Base-by-base conservation (phyloP, 1,140 invertebrate genomes). In the Melipona quadrifasciata region DNA sequence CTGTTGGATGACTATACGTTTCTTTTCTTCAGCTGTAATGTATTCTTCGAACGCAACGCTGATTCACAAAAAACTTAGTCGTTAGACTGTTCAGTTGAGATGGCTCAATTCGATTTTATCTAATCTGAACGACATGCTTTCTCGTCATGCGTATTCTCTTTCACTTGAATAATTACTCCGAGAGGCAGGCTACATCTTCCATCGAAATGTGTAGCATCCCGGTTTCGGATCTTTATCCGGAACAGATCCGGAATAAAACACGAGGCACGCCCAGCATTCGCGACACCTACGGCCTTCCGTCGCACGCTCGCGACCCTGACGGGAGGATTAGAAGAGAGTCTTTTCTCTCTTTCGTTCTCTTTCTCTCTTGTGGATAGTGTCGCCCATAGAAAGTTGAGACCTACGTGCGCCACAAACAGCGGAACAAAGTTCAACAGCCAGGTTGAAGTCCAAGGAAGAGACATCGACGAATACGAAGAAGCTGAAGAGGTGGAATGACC, bases 401-500 rank as follows among this genome's bases (percentile, higher is more conserved):
- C 68, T 82, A 75, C 72, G 67, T 75, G 27, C 39, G 34, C 34
- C 12, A 24, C 68, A 12, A 12, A 53, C n/a, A 51, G 67, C 53
- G 83, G 86, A 89, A 86, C 87, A 85, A 89, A 89, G 87, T 89
- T 89, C 87, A 82, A 74, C 53, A 80, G 4, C 55, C 39, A 47
- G 39, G 39, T 47, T 47, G 39, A 47, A 47, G 21, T 71, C 39
- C 81, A 53, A 83, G 87, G 84, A 84, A 76, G 86, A 80, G 86
- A 84, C 77, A 64, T 34, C 34, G 86, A 65, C 73, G 85, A 67
- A 72, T 82, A 85, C 75, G 86, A 72, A 55, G 82, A 68, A 83
- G 87, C 77, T 71, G 86, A 88, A 81, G 85, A 84, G 86, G 89
- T 90, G 89, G 89, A 90, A 90, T 90, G 89, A 90, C 89, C 89